Conservation (phyloP, 2,888 invertebrate genomes). For the Ramazzottius varieornatus region DNA sequence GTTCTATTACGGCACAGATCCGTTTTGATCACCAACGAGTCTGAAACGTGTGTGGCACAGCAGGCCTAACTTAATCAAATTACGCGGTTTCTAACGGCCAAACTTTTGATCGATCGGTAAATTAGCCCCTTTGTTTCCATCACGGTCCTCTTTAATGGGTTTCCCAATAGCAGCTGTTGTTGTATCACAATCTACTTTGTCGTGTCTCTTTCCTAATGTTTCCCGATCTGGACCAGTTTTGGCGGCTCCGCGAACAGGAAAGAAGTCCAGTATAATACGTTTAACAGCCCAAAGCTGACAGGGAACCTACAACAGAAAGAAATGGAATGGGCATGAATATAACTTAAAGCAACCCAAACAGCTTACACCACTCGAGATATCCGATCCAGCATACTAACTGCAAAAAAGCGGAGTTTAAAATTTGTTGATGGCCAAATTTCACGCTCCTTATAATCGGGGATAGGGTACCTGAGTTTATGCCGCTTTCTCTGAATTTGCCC, state of each 20-base stretch:
- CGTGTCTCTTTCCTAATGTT: too few relatives aligned
- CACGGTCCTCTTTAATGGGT: too few relatives aligned
- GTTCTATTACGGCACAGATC: neutral
- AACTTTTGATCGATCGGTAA: too few relatives aligned
- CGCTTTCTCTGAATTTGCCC: neutral
- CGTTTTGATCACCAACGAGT: too few relatives aligned
- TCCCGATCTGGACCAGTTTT: neutral
- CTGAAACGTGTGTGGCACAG: too few relatives aligned
- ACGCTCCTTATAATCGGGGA: too few relatives aligned
- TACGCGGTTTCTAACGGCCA: too few relatives aligned
- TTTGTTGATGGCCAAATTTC: too few relatives aligned
- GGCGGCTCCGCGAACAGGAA: neutral
- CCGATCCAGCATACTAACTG: neutral
- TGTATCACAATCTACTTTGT: neutral
- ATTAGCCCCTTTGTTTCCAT: too few relatives aligned
- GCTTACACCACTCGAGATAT: neutral
- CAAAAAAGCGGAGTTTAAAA: too few relatives aligned
- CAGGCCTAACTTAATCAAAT: too few relatives aligned
- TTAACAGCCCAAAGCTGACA: neutral
- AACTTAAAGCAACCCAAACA: neutral
- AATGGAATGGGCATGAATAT: neutral
- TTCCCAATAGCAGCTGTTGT: neutral
- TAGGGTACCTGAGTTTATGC: too few relatives aligned
- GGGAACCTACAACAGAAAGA: neutral
- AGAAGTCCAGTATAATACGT: neutral